Conservation (phyloP, 2,113 vertebrate genomes). For the Tachuris rubrigastra region DNA sequence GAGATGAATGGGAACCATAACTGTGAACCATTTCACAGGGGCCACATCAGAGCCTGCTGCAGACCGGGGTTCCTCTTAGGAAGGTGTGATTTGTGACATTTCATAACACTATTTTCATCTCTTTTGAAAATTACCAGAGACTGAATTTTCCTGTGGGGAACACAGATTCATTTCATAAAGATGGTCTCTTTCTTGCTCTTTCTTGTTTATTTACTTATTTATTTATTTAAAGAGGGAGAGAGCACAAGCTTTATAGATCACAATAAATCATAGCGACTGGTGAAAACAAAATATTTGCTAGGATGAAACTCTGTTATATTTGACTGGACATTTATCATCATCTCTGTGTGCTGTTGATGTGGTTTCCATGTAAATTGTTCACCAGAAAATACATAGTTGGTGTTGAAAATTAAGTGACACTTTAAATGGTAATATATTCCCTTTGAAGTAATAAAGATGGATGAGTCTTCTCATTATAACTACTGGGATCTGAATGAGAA, state of each 20-base stretch:
- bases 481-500: not conserved
- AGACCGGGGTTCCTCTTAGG: not conserved
- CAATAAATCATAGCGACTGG: slow-evolving; percentile 28
- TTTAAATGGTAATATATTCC: slow-evolving; percentile 33
- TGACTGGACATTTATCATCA: slow-evolving; percentile 28
- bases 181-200: not conserved
- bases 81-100: not conserved
- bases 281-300: slow-evolving; percentile 35
- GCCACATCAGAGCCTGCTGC: not conserved
- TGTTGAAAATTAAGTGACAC: slow-evolving; percentile 34
- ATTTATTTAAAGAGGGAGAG: not conserved
- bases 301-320: slow-evolving; percentile 15
- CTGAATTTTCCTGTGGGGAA: not conserved
- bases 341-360: not conserved
- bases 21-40: not conserved
- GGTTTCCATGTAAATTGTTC: slow-evolving; percentile 18
- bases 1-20: not conserved
- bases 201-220: not conserved
- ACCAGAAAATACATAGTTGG: not conserved
- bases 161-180: not conserved
- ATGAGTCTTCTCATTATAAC: slow-evolving; percentile 30
- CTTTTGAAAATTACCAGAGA: slow-evolving; percentile 10
- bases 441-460: slow-evolving; percentile 32
- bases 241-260: not conserved
- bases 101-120: not conserved